Evolutionary conservation across 2,113 vertebrate species (phyloP), one percentile per base, ranked within the genome.

Genomic region (Carassius carassius): DNA sequence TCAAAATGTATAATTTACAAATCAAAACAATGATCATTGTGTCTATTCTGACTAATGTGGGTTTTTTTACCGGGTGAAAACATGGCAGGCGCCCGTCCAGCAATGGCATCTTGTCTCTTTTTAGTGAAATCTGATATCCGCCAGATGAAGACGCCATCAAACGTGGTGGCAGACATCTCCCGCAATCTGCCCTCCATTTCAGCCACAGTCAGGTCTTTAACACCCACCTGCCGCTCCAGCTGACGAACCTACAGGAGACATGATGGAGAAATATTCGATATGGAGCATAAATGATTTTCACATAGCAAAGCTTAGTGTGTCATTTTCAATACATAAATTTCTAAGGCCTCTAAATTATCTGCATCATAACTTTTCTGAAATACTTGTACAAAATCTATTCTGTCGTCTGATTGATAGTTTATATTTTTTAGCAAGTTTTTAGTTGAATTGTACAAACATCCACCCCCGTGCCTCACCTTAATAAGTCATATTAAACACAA

Each of bases 111-210:
- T 92, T 98, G 97, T 51, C 98, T 95, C 89, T 98, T 99, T 89
- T 97, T 94, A 88, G 95, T 94, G 69, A 98, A 96, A 32, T 99
- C 97, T 0, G 96, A 94, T 83, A 99, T 98, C 92, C 97, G 99
- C 98, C 98, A 99, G 89, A 99, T 86, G 65, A 99, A 98, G 83
- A 98, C 91, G 0, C 98, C 98, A 0, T 99, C 97, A 0, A 96
- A 97, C 19, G 97, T 98, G 85, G 96, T 95, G 0, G 96, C 96
- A 4, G 97, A 96, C 94, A 98, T 92, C 83, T 93, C 96, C 14
- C 94, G 95, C 82, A 99, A 92, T 85, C 96, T 96, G 11, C 96
- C 96, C 84, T 98, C 97, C 96, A 99, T 96, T 92, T 98, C 98
- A 0, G 96, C 96, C 88, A 99, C 92, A 23, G 96, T 96, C 91